Evolutionary conservation across 2,888 invertebrate species (phyloP), one percentile per base, ranked within the genome.

Genomic region (Halocaridina rubra): DNA sequence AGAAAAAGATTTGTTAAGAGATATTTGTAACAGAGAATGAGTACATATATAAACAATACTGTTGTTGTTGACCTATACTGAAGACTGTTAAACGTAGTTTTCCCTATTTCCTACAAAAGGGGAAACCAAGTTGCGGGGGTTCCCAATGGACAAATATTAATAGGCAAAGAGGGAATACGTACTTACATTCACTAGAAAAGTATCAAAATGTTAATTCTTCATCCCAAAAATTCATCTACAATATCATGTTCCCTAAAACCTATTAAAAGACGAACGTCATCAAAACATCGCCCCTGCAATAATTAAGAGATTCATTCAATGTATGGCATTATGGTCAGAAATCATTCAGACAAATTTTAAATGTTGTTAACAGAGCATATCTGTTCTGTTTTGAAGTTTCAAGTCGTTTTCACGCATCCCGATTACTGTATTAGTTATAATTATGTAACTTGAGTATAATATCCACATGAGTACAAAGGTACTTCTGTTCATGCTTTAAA

Each of bases 151-250:
- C n/a, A n/a, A n/a, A n/a, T n/a, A n/a, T n/a, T n/a, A n/a, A n/a
- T n/a, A n/a, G n/a, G n/a, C n/a, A n/a, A n/a, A n/a, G n/a, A n/a
- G n/a, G n/a, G n/a, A n/a, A n/a, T 19, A 46, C 46, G 46, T 64
- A 46, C 24, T 46, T 22, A 33, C 22, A 39, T 33, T 46, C 33
- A 46, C 72, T 72, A 72, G 39, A 72, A 72, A 72, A 72, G 72
- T 72, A 72, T 72, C 72, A 72, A 72, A 72, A 72, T 72, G 39
- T 72, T 72, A 2, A 19, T n/a, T n/a, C n/a, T n/a, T n/a, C n/a
- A n/a, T n/a, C n/a, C n/a, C n/a, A n/a, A 27, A 29, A 67, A 27
- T 67, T 27, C 27, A 16, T 67, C 67, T 67, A 67, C 19, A 19
- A 67, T 27, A 61, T 19, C 29, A 27, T 16, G 27, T 27, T 19